Percentiles rank a stretch among this genome's conserved stretches.
Conservation (phyloP, 2,113 vertebrate genomes). For the Okapia johnstoni region DNA sequence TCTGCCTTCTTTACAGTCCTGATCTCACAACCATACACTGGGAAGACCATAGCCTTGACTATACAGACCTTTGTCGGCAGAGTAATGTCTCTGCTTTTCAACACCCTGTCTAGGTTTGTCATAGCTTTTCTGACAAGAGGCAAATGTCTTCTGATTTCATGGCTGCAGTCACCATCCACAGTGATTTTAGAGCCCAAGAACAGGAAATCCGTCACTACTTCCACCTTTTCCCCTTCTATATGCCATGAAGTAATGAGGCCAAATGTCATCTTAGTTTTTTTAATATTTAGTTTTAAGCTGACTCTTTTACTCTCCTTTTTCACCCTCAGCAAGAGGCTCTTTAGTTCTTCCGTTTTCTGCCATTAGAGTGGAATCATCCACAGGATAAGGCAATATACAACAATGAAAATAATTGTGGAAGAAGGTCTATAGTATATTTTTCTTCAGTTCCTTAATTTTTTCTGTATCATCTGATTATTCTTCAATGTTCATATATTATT, state of each 20-base stretch:
- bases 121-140: neutral
- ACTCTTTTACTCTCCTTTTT: neutral
- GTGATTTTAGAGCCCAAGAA: neutral
- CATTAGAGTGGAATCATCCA: neutral
- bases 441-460: neutral
- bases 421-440: neutral
- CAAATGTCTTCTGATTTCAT: neutral
- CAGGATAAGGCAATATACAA: neutral
- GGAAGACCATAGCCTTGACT: neutral
- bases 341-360: neutral
- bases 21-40: neutral
- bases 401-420: neutral
- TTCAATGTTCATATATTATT: neutral
- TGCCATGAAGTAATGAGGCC: neutral
- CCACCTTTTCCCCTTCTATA: neutral
- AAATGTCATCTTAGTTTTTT: neutral
- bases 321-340: neutral
- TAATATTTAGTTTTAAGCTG: neutral
- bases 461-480: neutral
- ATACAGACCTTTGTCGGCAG: neutral
- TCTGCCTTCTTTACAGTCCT: neutral
- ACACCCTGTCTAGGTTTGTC: neutral
- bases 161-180: neutral
- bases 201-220: neutral
- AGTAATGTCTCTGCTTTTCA: neutral